These are phyloP conservation scores for Hemibagrus wyckioides DNA, from an alignment of 2,113 vertebrate species.

Conservation along the genomic window DNA sequence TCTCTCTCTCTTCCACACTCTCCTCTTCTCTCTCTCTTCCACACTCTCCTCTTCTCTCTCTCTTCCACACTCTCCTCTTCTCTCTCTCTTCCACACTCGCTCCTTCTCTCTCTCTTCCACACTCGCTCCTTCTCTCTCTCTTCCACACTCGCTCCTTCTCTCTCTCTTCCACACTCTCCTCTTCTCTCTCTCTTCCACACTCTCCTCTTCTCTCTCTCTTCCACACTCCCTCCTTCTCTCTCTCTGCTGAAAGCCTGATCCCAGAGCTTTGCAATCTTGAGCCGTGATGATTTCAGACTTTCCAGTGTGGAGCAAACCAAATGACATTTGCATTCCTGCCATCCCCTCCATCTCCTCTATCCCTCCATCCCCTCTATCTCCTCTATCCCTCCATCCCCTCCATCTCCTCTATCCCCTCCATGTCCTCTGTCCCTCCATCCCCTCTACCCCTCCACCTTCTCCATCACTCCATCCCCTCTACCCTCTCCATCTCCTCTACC, in stretches of 20 bases:
- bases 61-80: background rate
- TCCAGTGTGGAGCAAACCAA: slow-evolving; percentile 69
- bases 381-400: no score
- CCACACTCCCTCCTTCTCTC: background rate
- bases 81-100: no score
- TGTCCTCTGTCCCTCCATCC: no score
- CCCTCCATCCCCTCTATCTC: no score
- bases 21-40: background rate
- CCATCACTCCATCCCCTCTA: no score
- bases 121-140: background rate
- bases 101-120: slow-evolving; percentile 50
- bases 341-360: slow-evolving; percentile 54
- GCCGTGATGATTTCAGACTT: slow-evolving; percentile 67
- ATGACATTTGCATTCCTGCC: slow-evolving; percentile 67
- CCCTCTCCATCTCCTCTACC: no score
- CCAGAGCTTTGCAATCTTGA: slow-evolving; percentile 14
- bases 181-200: background rate
- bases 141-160: background rate
- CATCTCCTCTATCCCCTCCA: no score
- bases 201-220: background rate
- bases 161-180: no score
- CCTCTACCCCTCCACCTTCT: no score
- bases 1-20: no score
- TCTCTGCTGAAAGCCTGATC: background rate
- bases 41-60: background rate